Evolutionary conservation across 1,140 invertebrate genomes (phyloP).

Genomic region (Apolygus lucorum): DNA sequence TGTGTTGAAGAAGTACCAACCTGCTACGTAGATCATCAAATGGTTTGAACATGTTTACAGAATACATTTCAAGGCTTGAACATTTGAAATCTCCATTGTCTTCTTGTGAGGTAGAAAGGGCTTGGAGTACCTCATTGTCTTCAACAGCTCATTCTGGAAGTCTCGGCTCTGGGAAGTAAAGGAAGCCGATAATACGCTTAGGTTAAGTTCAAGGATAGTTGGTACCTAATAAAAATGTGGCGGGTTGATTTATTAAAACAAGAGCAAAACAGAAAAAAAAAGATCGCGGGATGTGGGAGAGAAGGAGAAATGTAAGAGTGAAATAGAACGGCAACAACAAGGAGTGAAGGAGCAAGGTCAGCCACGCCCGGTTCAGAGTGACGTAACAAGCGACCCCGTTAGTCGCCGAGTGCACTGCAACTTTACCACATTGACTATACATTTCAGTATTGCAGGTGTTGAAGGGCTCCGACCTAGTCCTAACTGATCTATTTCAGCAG

Average conservation of each 20-base stretch:
- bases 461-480: no score
- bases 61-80: no score
- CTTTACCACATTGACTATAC: background rate
- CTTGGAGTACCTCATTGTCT: no score
- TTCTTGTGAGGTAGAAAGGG: no score
- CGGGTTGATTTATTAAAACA: background rate
- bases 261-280: background rate
- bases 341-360: conserved; percentile 14
- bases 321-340: conserved; percentile 11
- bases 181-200: no score
- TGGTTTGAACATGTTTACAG: no score
- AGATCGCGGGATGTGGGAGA: background rate
- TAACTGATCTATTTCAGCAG: no score
- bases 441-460: background rate
- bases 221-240: background rate
- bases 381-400: conserved; percentile 10
- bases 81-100: no score
- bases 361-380: conserved; percentile 10
- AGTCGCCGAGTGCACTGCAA: background rate
- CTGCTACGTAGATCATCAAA: no score
- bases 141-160: no score
- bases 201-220: background rate
- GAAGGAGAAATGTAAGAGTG: conserved; percentile 2
- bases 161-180: no score
- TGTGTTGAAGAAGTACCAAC: no score